These are phyloP conservation scores for Hydrozoanthus tunicans DNA, from an alignment of 64 coral and sea anemone genomes.

Conservation along the genomic window DNA sequence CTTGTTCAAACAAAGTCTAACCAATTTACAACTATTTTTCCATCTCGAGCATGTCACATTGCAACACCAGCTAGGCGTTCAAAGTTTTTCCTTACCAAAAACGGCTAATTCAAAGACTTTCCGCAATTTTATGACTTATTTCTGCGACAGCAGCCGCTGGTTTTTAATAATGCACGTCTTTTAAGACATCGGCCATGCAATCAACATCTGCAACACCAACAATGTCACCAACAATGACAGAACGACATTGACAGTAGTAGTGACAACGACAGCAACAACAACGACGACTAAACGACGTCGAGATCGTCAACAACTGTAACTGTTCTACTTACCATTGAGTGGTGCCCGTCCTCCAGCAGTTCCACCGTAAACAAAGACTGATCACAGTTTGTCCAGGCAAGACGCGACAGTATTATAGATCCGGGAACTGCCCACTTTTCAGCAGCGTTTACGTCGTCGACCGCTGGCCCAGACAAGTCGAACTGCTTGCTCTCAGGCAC, in stretches of 20 bases:
- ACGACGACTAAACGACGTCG: neutral
- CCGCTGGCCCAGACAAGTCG: constrained; percentile 86
- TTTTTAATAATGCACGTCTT: too few species aligned
- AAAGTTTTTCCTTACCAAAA: too few species aligned
- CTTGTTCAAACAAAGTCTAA: neutral
- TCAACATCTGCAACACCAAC: neutral
- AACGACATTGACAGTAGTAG: neutral
- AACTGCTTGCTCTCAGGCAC: constrained; percentile 92
- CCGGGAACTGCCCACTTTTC: constrained; percentile 96
- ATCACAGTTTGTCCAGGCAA: constrained; percentile 85
- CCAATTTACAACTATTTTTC: neutral
- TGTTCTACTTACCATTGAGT: constrained; percentile 78
- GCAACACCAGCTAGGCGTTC: too few species aligned
- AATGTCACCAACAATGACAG: neutral
- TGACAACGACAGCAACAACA: neutral
- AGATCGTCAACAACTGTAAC: neutral
- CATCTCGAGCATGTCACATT: neutral
- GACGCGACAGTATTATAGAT: constrained; percentile 81
- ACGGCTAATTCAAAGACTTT: too few species aligned
- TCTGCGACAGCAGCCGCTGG: neutral
- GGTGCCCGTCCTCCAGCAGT: constrained; percentile 76
- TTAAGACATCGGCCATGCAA: neutral
- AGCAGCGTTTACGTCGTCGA: constrained; percentile 90
- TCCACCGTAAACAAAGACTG: constrained; percentile 86
- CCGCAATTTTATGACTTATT: neutral